A percentile compares a stretch with the other conserved stretches of the same genome.
phyloP scores from a whole-genome alignment of 2,797 vertebrate species.

The Epinephelus coioides region DNA sequence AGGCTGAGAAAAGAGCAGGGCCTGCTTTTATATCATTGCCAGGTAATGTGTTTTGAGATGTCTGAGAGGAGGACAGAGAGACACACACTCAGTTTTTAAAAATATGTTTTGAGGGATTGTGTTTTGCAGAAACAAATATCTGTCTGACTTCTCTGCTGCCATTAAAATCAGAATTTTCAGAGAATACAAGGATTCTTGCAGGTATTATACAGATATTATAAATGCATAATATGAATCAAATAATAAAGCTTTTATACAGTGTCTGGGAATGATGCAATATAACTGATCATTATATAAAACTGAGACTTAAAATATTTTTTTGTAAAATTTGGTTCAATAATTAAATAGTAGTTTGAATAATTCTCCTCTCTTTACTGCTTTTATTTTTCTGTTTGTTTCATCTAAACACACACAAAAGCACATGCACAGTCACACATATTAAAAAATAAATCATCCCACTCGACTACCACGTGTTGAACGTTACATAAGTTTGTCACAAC shows the following conservation, averaged over 20 bases:
- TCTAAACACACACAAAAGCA: neutral
- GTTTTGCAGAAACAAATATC: neutral
- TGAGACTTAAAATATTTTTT: neutral
- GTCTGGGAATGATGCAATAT: neutral
- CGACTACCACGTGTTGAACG: neutral
- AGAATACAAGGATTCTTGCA: neutral
- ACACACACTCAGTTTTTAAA: conserved; percentile 9
- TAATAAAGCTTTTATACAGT: neutral
- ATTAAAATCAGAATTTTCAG: neutral
- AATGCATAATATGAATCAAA: neutral
- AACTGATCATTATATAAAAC: neutral
- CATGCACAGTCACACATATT: neutral
- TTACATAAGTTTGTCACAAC: neutral
- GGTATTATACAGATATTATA: neutral
- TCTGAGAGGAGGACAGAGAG: conserved; percentile 20
- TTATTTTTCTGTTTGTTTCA: neutral
- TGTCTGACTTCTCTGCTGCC: no score
- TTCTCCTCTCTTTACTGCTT: no score
- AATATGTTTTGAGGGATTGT: conserved; percentile 26
- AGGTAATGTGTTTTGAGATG: conserved; percentile 47
- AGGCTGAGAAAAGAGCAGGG: conserved; percentile 25
- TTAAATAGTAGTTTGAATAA: no score
- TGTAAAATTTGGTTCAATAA: neutral
- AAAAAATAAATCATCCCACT: neutral
- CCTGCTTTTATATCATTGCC: conserved; percentile 39